phyloP scores from a whole-genome alignment of 2,888 invertebrate genomes.

The Rotaria socialis region DNA sequence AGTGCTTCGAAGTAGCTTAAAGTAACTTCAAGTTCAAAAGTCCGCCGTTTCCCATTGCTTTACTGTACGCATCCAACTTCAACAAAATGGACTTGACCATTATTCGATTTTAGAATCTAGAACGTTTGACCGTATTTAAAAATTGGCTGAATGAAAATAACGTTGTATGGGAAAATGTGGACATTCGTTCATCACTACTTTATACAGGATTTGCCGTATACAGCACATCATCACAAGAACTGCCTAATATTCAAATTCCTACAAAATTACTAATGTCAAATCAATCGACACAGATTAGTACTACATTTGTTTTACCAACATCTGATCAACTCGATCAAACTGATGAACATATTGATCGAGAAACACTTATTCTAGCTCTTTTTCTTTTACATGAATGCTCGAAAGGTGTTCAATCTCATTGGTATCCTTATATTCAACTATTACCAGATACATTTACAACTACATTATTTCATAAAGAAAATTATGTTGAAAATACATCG shows the following conservation, averaged over 20 bases:
- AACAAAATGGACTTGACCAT: no score
- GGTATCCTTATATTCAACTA: constrained; percentile 53
- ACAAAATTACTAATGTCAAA: background rate
- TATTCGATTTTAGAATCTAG: background rate
- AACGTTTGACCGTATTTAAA: background rate
- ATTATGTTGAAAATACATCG: constrained; percentile 48
- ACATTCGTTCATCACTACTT: background rate
- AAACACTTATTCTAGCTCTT: constrained; percentile 58
- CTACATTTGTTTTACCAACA: background rate
- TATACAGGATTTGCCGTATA: background rate
- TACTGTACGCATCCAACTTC: no score
- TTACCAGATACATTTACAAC: constrained; percentile 60
- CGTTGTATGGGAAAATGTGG: background rate
- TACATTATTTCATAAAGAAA: constrained; percentile 51
- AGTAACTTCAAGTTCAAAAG: no score
- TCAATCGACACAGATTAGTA: background rate
- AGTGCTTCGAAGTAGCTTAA: no score
- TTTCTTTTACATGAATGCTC: constrained; percentile 71
- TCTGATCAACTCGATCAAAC: background rate
- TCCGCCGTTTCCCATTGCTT: no score
- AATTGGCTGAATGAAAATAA: background rate
- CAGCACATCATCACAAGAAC: background rate
- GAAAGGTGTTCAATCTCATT: constrained; percentile 55
- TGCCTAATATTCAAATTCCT: background rate
- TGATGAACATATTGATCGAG: background rate